These are phyloP conservation scores for Stictocephala bisonia DNA, from an alignment of 2,888 invertebrate species.

Conservation along the genomic window DNA sequence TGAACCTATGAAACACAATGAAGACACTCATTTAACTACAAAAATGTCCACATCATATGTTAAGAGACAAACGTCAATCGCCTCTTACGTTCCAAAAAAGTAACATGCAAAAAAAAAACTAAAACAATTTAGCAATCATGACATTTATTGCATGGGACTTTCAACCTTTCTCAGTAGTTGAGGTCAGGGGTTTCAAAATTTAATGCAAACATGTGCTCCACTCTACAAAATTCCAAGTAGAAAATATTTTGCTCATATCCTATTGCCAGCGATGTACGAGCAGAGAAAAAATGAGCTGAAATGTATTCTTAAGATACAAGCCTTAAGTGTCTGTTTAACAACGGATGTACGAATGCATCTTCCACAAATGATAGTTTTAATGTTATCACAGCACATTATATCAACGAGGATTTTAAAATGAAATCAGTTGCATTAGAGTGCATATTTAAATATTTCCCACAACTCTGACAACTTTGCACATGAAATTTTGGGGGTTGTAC, in stretches of 20 bases:
- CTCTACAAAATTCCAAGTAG: conserved; percentile 21
- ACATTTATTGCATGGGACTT: conserved; percentile 36
- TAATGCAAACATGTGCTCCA: not conserved
- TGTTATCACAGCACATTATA: conserved; percentile 58
- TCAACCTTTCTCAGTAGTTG: conserved; percentile 36
- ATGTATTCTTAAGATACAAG: not conserved
- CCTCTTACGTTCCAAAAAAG: conserved; percentile 9
- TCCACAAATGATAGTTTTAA: conserved; percentile 58
- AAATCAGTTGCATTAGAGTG: conserved; percentile 57
- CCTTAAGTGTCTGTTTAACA: conserved; percentile 55
- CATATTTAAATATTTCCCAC: conserved; percentile 53
- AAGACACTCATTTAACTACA: no score
- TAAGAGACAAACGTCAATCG: not conserved
- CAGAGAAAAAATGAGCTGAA: conserved; percentile 9
- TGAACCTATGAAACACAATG: no score
- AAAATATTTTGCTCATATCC: conserved; percentile 30
- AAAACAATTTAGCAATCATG: conserved; percentile 25
- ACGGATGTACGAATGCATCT: conserved; percentile 62
- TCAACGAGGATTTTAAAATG: conserved; percentile 56
- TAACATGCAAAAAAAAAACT: conserved; percentile 5
- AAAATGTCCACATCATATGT: not conserved
- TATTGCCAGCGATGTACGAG: conserved; percentile 14
- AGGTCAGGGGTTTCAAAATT: conserved; percentile 28
- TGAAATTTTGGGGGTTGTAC: conserved; percentile 53
- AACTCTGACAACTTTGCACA: conserved; percentile 58